phyloP scores from a whole-genome alignment of 2,797 vertebrate genomes.

The Telmatherina bonti region DNA sequence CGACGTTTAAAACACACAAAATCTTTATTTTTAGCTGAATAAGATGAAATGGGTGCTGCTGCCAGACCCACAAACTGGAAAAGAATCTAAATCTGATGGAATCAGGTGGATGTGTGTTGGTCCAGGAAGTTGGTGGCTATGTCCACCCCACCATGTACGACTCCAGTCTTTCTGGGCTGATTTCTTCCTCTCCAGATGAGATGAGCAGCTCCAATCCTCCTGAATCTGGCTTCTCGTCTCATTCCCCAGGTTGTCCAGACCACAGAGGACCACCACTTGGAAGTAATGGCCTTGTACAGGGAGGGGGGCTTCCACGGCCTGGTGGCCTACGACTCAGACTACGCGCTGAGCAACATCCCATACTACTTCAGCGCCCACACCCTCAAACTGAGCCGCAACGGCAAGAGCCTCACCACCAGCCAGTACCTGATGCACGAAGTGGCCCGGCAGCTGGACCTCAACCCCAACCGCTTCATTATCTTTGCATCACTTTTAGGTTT shows the following conservation, averaged over 20 bases:
- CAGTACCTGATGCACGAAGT: constrained; percentile 98
- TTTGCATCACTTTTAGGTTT: constrained; percentile 96
- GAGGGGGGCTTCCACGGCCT: constrained; percentile 95
- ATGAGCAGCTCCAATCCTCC: no score
- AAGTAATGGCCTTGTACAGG: constrained; percentile 94
- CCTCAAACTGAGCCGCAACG: constrained; percentile 96
- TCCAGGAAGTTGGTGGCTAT: no score
- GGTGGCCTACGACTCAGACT: constrained; percentile 96
- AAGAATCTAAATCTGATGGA: no score
- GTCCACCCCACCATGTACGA: no score
- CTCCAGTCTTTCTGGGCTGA: no score
- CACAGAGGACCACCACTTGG: constrained; percentile 97
- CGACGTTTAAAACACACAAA: no score
- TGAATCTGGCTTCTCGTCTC: not conserved
- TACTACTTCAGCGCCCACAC: constrained; percentile 96
- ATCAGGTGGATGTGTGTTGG: no score
- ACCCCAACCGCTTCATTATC: constrained; percentile 93
- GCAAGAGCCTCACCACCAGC: constrained; percentile 97
- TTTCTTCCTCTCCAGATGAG: no score
- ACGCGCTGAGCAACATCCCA: constrained; percentile 95
- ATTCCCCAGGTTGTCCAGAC: constrained; percentile 91
- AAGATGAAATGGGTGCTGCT: no score
- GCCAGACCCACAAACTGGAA: no score
- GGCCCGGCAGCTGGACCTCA: constrained; percentile 95
- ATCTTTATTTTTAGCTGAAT: no score